Evolutionary conservation across 1,140 invertebrate species (phyloP), one percentile per base, ranked within the genome.

Genomic region (Drusus annulatus): DNA sequence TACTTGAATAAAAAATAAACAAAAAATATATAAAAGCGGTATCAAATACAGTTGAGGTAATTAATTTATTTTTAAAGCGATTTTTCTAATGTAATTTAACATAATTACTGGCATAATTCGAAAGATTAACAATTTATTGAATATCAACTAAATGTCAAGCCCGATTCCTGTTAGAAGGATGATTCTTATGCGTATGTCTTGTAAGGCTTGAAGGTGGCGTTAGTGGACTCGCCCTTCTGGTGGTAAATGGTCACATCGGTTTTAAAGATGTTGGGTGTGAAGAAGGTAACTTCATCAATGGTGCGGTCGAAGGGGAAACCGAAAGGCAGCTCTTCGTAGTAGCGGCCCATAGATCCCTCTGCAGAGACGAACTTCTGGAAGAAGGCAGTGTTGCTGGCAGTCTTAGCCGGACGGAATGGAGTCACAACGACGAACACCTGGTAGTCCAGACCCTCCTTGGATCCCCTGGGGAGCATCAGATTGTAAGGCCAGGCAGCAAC

Each of bases 251-350:
- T 86, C 25, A 94, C 89, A 83, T 94, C 93, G 51, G 91, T 86
- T 86, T 92, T 92, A 86, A 91, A 92, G 86, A 94, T 92, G 88
- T 94, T 94, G 36, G 89, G 88, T 31, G 92, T 91, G 85, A 90
- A 87, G 88, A 92, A 93, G 83, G 88, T 85, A 62, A 89, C 88
- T 76, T 90, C 87, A 76, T 91, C 89, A 84, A 93, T 91, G n/a
- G 89, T 89, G 63, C 93, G 90, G 86, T 94, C 93, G 88, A 94
- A 93, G 58, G 93, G 93, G 89, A 91, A 94, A 56, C 93, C 93
- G 84, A 93, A 91, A n/a, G 92, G 89, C 83, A 90, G 86, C 19
- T 87, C 85, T 85, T 91, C 91, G 50, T 90, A 84, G 80, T 88
- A 91, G 28, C 87, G 84, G 25, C 84, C 84, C 31, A 7, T 7